Conservation (phyloP, 2,113 vertebrate genomes). For the Cichladusa arquata region DNA sequence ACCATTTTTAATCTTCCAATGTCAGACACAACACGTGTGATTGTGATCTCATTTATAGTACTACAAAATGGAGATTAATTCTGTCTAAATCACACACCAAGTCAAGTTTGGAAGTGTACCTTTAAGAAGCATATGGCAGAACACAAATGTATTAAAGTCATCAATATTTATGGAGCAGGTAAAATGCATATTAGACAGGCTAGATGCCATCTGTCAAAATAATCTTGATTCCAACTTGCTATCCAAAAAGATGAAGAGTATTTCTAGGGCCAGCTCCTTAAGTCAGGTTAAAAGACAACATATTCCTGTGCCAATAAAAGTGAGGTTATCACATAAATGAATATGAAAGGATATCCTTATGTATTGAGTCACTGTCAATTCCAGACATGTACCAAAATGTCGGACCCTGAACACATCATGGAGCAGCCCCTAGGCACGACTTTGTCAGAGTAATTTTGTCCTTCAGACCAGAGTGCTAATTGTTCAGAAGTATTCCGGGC, state of each 20-base stretch:
- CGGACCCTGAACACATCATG: not conserved
- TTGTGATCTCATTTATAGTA: not conserved
- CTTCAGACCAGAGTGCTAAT: slow-evolving; percentile 27
- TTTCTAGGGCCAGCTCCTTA: slow-evolving; percentile 40
- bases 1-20: not conserved
- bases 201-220: slow-evolving; percentile 65
- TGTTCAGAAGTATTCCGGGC: slow-evolving; percentile 8
- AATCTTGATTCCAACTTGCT: slow-evolving; percentile 40
- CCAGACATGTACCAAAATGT: not conserved
- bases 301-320: slow-evolving; percentile 41
- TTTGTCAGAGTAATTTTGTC: slow-evolving; percentile 53
- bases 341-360: not conserved
- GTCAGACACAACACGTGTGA: not conserved
- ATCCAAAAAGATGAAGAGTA: slow-evolving; percentile 41
- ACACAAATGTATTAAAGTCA: slow-evolving; percentile 54
- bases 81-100: not conserved
- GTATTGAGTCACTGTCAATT: slow-evolving; percentile 42
- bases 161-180: slow-evolving; percentile 69
- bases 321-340: slow-evolving; percentile 40
- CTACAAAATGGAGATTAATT: slow-evolving; percentile 58
- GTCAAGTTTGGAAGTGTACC: slow-evolving; percentile 39
- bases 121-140: slow-evolving; percentile 58
- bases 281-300: slow-evolving; percentile 52
- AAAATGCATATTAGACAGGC: slow-evolving; percentile 55
- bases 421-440: not conserved